These are phyloP conservation scores for Lagopus leucura DNA, from an alignment of 2,113 vertebrate genomes.

Conservation along the genomic window DNA sequence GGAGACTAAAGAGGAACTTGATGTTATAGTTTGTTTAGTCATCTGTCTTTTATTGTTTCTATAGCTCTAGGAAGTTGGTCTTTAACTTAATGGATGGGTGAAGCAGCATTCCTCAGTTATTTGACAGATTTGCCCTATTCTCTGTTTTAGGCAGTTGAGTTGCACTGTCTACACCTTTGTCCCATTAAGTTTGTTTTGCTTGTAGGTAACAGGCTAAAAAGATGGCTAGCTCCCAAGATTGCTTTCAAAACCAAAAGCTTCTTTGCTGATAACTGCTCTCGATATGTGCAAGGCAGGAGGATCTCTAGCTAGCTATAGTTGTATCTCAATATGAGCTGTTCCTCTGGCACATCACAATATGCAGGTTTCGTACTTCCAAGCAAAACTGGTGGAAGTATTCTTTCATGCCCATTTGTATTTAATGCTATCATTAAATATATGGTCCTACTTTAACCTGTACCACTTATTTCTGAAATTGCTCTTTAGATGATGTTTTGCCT, in stretches of 20 bases:
- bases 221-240: neutral
- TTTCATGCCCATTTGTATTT: neutral
- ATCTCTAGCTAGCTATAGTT: neutral
- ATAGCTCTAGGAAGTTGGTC: neutral
- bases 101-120: neutral
- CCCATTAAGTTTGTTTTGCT: neutral
- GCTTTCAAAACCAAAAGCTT: neutral
- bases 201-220: slow-evolving; percentile 3
- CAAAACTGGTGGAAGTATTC: neutral
- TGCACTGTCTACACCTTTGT: neutral
- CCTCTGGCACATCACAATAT: neutral
- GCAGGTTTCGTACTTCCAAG: neutral
- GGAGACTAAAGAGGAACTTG: neutral
- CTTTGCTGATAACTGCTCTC: neutral
- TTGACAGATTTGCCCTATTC: neutral
- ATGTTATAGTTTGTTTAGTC: neutral
- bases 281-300: neutral
- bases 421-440: neutral
- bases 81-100: neutral
- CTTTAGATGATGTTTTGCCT: neutral
- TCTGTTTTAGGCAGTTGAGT: slow-evolving; percentile 9
- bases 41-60: neutral
- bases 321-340: neutral
- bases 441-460: neutral
- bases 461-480: neutral